Percentiles rank a stretch among this genome's conserved stretches.
These are phyloP conservation scores for Boloria selene DNA, from an alignment of 2,888 invertebrate genomes.

Conservation along the genomic window DNA sequence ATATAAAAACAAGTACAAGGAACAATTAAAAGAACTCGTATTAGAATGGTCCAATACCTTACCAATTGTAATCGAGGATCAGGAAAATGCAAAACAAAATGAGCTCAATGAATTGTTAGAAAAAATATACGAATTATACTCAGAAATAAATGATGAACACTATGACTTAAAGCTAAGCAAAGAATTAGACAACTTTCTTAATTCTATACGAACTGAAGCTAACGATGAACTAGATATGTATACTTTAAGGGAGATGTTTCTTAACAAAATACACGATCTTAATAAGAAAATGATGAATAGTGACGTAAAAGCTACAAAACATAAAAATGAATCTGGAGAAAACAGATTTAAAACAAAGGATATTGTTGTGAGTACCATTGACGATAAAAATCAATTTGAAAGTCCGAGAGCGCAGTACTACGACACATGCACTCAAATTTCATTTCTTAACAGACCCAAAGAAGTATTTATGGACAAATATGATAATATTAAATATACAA, in stretches of 20 bases:
- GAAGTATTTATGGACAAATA: background rate
- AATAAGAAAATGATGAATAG: constrained; percentile 35
- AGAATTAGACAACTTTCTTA: constrained; percentile 51
- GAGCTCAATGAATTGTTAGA: constrained; percentile 49
- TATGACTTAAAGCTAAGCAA: constrained; percentile 47
- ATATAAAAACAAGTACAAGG: constrained; percentile 38
- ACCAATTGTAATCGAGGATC: constrained; percentile 46
- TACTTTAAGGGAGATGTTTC: constrained; percentile 47
- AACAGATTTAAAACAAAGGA: constrained; percentile 3
- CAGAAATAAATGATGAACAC: constrained; percentile 31
- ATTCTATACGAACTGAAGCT: constrained; percentile 42
- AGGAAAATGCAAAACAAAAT: constrained; percentile 47
- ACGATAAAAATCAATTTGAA: background rate
- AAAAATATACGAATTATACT: constrained; percentile 46
- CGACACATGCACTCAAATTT: constrained; percentile 1
- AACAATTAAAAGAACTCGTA: constrained; percentile 46
- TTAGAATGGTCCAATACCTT: constrained; percentile 51
- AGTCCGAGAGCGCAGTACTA: background rate
- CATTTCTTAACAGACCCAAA: background rate
- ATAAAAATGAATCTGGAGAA: background rate
- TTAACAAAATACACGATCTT: constrained; percentile 45
- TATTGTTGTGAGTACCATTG: background rate
- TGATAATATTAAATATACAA: background rate
- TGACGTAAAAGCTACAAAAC: background rate
- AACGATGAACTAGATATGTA: constrained; percentile 42